These are phyloP conservation scores for Bombus ignitus DNA, from an alignment of 1,140 invertebrate genomes.

Conservation along the genomic window DNA sequence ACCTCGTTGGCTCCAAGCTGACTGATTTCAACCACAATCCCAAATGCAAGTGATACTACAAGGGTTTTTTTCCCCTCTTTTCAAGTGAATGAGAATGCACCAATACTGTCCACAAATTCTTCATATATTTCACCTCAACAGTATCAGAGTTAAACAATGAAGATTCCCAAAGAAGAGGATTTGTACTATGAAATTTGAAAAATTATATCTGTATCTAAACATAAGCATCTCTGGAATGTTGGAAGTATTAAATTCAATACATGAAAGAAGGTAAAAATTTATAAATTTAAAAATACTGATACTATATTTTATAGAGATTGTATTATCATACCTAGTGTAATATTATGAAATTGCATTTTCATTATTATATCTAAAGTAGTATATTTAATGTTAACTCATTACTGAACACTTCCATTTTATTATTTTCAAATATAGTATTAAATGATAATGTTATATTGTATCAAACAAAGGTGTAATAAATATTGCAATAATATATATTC, in stretches of 20 bases:
- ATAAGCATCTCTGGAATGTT: background rate
- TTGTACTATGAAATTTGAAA: constrained; percentile 17
- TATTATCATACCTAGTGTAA: constrained; percentile 7
- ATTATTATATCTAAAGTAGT: constrained; percentile 19
- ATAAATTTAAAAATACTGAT: constrained; percentile 7
- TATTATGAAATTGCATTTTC: constrained; percentile 31
- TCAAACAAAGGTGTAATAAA: constrained; percentile 62
- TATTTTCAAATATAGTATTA: constrained; percentile 43
- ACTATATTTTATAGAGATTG: constrained; percentile 22
- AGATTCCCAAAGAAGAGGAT: constrained; percentile 18
- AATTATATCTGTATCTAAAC: background rate
- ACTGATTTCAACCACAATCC: constrained; percentile 61
- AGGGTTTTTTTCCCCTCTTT: constrained; percentile 58
- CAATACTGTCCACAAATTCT: constrained; percentile 65
- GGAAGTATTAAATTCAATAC: background rate
- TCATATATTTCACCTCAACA: constrained; percentile 54
- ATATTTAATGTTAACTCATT: constrained; percentile 21
- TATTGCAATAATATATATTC: constrained; percentile 30
- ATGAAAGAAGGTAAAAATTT: constrained; percentile 5
- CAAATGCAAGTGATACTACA: constrained; percentile 47
- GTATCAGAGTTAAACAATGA: constrained; percentile 63
- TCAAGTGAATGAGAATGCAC: constrained; percentile 68
- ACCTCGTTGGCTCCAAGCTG: constrained; percentile 71
- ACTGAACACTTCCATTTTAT: constrained; percentile 36
- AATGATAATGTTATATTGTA: constrained; percentile 61